Evolutionary conservation across 2,113 vertebrate genomes (phyloP).

Genomic region (Craseonycteris thonglongyai): DNA sequence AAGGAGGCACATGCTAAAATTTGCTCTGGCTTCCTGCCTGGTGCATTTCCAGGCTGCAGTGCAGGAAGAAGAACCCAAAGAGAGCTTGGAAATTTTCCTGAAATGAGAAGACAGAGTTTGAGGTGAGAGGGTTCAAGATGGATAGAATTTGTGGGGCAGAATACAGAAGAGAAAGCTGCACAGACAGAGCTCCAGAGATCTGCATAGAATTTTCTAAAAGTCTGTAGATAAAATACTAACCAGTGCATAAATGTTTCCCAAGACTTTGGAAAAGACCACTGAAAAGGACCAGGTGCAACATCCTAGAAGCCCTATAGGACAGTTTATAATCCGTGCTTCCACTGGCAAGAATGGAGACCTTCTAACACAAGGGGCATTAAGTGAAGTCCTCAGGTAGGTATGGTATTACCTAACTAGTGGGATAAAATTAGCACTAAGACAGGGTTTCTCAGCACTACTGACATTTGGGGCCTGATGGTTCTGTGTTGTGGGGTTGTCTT

Average conservation of each 20-base stretch:
- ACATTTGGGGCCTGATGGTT: neutral
- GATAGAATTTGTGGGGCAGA: neutral
- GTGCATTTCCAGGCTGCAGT: neutral
- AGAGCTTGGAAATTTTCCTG: neutral
- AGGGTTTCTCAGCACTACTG: neutral
- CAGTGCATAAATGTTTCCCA: neutral
- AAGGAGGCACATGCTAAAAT: neutral
- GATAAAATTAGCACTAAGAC: neutral
- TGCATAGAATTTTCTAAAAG: fast-evolving
- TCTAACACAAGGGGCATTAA: neutral
- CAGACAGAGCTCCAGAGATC: neutral
- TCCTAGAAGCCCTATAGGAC: fast-evolving
- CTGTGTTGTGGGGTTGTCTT: neutral
- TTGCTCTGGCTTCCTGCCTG: neutral
- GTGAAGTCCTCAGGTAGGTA: neutral
- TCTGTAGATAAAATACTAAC: neutral
- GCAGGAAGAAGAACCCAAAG: neutral
- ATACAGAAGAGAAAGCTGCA: neutral
- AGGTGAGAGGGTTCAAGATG: neutral
- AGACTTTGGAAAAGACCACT: neutral
- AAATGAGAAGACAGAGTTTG: neutral
- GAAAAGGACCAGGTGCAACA: neutral
- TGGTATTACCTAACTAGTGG: neutral
- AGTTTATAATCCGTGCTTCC: neutral
- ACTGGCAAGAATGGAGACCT: neutral